Evolutionary conservation across 2,113 vertebrate species (phyloP), one percentile per base, ranked within the genome.

Genomic region (Conger conger): DNA sequence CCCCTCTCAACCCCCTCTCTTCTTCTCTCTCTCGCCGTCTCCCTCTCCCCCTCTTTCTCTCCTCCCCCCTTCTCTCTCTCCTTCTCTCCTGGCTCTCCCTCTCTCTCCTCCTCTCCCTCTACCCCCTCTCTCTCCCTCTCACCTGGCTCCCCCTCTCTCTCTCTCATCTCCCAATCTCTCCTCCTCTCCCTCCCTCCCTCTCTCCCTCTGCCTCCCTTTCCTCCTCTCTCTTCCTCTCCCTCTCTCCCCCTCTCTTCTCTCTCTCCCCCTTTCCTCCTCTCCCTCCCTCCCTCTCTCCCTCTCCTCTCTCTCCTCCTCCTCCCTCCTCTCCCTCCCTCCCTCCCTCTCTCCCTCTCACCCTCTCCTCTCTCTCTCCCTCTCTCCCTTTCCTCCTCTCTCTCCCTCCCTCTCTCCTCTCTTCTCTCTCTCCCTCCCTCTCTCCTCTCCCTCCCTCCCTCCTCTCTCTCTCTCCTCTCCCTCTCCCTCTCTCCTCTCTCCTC

Each of bases 101-200:
- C 36, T 37, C 27, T 38, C 82, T 83, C 89, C 40, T 91, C 91
- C 87, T 88, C 90, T 87, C 88, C 85, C 88, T 36, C 87, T 79
- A 89, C 87, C 90, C 84, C 88, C 89, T 63, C 36, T 83, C 89
- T 76, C 6, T 90, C 87, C 45, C 45, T 45, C 54, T 84, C 33
- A n/a, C 76, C 83, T 78, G n/a, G n/a, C n/a, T 60, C 27, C 82
- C 84, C 53, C 82, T 73, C 15, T n/a, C 73, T 79, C 23, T 85
- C 77, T n/a, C n/a, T n/a, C n/a, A n/a, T 87, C 79, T 77, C 37
- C 82, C 83, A n/a, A n/a, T 36, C 80, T 53, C 23, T 40, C 50
- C 68, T 17, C 84, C 38, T 57, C 87, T 94, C 79, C 20, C 91
- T 98, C 97, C 96, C 87, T 94, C 97, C 45, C 40, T 42, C 40